Base-by-base conservation (phyloP, 2,113 vertebrate genomes). In the Hippocampus mohnikei region DNA sequence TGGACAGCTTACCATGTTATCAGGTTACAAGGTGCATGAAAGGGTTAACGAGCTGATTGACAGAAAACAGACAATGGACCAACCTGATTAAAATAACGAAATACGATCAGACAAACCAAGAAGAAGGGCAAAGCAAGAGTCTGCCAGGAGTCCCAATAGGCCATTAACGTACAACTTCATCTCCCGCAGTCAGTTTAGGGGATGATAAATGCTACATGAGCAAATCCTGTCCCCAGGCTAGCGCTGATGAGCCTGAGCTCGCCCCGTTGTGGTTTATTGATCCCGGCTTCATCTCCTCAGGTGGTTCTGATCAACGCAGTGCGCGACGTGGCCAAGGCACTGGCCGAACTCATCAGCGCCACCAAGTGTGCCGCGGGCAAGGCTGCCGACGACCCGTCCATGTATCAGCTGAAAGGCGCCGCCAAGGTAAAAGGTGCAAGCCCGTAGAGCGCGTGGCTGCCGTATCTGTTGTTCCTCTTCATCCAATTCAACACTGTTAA, bases 251-350 rank as follows among this genome's bases (percentile, higher is more conserved):
- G 85, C 67, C 73, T 70, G 37, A 62, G 71, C 83, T 75, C 61
- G 62, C 64, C 58, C 74, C 73, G 76, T 83, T 80, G 81, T 83
- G 76, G 70, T 29, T 0, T 83, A 83, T 88, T 86, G 84, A 85
- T 80, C 76, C 72, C 69, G 20, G 64, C 67, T 74, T 71, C 78
- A 23, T 87, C 72, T 72, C 80, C 81, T 48, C 85, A 99, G 97
- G 97, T 99, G 85, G 97, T 99, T 66, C 88, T 99, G 73, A 99
- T 99, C 88, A 99, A 99, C 7, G 98, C 98, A 0, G 96, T 99
- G 68, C 95, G 97, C 75, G 98, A 99, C 3, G 98, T 99, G 75
- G 97, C 98, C 44, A 99, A 99, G 83, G 98, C 98, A 56, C 93
- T 99, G 78, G 96, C 96, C 0, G 98, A 99, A 79, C 95, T 99